A percentile compares a stretch with the other conserved stretches of the same genome.
These are phyloP conservation scores for Donacobius atricapilla DNA, from an alignment of 2,113 vertebrate genomes.

Conservation along the genomic window DNA sequence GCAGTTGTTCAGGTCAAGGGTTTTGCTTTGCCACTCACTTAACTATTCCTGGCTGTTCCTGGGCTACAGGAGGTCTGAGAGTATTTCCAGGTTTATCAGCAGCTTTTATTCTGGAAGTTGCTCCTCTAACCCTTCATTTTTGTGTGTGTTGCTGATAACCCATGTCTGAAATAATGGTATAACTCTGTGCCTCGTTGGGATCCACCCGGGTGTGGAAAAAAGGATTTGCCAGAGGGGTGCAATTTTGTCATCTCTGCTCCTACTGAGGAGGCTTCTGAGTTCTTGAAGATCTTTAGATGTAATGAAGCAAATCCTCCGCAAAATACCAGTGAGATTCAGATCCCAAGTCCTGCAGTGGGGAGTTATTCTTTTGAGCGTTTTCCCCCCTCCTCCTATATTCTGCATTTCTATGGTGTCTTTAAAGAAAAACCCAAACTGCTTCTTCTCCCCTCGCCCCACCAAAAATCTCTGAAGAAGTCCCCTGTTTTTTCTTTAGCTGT, in stretches of 20 bases:
- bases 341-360: background rate
- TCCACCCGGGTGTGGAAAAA: background rate
- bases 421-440: background rate
- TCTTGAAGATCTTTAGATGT: background rate
- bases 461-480: background rate
- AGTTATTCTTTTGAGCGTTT: background rate
- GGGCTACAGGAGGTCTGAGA: background rate
- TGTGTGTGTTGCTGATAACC: background rate
- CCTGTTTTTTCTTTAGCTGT: background rate
- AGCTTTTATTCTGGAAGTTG: background rate
- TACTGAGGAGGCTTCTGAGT: background rate
- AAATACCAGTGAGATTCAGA: background rate
- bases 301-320: background rate
- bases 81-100: slow-evolving; percentile 59
- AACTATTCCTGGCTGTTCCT: slow-evolving; percentile 14
- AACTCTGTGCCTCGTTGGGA: background rate
- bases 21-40: slow-evolving; percentile 22
- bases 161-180: background rate
- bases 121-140: background rate
- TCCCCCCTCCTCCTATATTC: background rate
- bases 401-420: background rate
- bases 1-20: slow-evolving; percentile 22
- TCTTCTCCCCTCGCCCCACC: background rate
- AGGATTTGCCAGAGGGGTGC: background rate
- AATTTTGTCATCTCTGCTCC: background rate